Conservation (phyloP, 1,140 invertebrate genomes). For the Eueides isabella region DNA sequence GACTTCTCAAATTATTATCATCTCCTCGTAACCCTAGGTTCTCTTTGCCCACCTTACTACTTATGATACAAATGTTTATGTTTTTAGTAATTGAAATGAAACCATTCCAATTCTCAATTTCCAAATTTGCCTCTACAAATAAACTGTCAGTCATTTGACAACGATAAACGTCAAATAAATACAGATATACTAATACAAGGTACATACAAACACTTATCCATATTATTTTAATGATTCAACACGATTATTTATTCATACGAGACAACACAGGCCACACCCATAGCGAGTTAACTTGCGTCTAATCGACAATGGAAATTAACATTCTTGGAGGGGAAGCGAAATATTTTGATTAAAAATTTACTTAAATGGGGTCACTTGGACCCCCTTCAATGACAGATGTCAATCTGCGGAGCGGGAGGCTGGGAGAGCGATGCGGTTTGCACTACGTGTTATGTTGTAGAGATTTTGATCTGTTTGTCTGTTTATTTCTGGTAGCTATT, state of each 20-base stretch:
- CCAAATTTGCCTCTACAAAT: no score
- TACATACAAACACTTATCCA: slow-evolving; percentile 14
- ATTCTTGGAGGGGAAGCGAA: slow-evolving; percentile 56
- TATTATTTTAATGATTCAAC: slow-evolving; percentile 31
- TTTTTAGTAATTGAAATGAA: no score
- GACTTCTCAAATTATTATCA: no score
- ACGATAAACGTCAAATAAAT: no score
- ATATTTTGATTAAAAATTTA: slow-evolving; percentile 80
- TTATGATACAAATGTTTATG: no score
- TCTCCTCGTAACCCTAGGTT: no score
- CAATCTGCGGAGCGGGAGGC: slow-evolving; percentile 57
- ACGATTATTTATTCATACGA: slow-evolving; percentile 65
- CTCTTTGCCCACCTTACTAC: no score
- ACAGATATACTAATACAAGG: not conserved
- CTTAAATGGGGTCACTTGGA: slow-evolving; percentile 60
- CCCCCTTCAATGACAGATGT: slow-evolving; percentile 69
- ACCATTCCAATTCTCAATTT: no score
- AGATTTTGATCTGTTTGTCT: not conserved
- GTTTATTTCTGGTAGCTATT: not conserved
- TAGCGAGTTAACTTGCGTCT: slow-evolving; percentile 62
- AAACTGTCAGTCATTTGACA: no score
- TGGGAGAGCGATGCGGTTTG: slow-evolving; percentile 12
- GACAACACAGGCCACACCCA: slow-evolving; percentile 52
- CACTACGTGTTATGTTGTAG: not conserved
- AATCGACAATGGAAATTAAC: slow-evolving; percentile 71